Evolutionary conservation across 2,888 invertebrate species (phyloP).

Genomic region (Parthenolecanium corni): DNA sequence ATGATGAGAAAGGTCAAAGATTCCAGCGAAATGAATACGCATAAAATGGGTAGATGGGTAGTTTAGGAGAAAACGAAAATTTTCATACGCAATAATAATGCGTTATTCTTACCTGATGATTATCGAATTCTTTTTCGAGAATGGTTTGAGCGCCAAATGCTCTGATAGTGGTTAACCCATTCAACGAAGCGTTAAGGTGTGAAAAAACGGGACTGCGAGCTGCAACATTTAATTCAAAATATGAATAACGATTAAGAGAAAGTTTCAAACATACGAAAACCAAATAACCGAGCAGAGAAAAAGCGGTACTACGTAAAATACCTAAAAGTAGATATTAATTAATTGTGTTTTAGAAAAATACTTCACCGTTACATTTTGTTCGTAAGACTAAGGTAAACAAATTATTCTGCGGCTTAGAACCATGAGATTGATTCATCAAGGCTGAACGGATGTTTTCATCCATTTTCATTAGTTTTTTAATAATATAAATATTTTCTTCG

Average conservation of each 20-base stretch:
- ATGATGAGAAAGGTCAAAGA: neutral
- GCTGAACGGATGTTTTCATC: no score
- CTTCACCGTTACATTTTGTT: no score
- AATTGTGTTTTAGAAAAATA: no score
- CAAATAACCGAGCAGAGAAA: neutral
- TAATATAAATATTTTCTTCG: no score
- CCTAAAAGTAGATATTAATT: no score
- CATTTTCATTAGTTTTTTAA: no score
- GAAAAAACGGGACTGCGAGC: conserved; percentile 93
- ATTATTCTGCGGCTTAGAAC: no score
- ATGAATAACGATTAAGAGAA: neutral
- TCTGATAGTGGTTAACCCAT: conserved; percentile 82
- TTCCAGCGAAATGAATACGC: neutral
- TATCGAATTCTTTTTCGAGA: conserved; percentile 66
- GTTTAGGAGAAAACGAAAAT: neutral
- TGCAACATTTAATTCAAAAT: conserved; percentile 37
- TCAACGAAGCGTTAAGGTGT: conserved; percentile 76
- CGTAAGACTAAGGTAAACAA: no score
- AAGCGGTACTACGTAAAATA: neutral
- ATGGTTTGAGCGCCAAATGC: conserved; percentile 72
- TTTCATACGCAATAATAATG: neutral
- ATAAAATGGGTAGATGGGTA: neutral
- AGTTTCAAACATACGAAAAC: neutral
- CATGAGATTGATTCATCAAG: no score
- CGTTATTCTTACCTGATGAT: conserved; percentile 49